These are phyloP conservation scores for Eulemur macaco DNA, from an alignment of 2,113 vertebrate genomes.

Conservation along the genomic window DNA sequence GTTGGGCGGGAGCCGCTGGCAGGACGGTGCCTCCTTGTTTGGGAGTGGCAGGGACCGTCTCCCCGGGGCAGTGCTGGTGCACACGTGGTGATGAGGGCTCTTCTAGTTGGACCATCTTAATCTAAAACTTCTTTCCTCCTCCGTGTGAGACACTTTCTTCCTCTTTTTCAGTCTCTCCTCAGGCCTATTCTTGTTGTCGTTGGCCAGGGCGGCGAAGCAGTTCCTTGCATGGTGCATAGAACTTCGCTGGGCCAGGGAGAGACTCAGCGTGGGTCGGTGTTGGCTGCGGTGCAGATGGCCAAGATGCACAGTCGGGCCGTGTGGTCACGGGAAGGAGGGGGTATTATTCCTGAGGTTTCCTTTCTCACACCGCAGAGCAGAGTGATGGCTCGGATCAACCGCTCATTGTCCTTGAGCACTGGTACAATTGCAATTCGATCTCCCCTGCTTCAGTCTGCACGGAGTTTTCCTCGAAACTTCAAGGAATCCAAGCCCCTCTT, in stretches of 20 bases:
- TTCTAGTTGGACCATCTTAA: fast-evolving
- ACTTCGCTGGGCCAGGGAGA: fast-evolving
- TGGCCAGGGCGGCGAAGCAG: fast-evolving
- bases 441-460: too few relatives aligned
- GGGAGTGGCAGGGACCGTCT: not conserved
- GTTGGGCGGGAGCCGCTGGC: not conserved
- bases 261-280: not conserved
- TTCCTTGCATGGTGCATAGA: not conserved
- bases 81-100: fast-evolving
- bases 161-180: not conserved
- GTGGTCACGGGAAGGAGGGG: not conserved
- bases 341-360: not conserved
- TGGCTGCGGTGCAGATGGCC: not conserved
- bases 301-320: not conserved
- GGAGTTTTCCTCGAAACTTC: not conserved
- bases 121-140: fast-evolving
- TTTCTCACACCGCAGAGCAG: not conserved
- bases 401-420: not conserved
- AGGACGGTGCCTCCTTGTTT: fast-evolving
- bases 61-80: not conserved
- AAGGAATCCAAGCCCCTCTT: not conserved
- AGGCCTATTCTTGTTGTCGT: not conserved
- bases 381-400: not conserved
- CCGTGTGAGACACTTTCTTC: not conserved
- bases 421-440: not conserved